Percentiles rank a stretch among this genome's conserved stretches.
Conservation (phyloP, 2,113 vertebrate genomes). For the Seriola dumerili region DNA sequence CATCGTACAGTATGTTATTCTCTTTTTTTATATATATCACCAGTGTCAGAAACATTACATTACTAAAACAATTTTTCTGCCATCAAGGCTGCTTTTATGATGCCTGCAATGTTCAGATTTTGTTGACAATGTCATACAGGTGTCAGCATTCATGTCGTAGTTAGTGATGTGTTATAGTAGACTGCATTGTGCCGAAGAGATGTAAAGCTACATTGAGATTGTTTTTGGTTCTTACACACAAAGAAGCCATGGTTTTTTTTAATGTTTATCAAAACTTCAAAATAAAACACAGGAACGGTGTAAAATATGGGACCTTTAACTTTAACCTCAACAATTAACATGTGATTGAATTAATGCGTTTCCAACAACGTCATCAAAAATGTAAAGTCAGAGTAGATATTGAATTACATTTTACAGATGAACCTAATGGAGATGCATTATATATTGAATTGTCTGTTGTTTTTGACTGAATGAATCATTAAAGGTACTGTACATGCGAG, state of each 20-base stretch:
- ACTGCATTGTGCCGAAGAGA: neutral
- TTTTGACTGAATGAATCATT: neutral
- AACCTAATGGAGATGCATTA: too few relatives aligned
- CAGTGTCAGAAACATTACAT: neutral
- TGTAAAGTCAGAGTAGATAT: too few relatives aligned
- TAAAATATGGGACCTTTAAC: too few relatives aligned
- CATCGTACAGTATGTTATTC: neutral
- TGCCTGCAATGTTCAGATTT: neutral
- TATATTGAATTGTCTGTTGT: neutral
- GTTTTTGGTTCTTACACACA: too few relatives aligned
- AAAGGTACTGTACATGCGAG: neutral
- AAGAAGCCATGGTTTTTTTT: too few relatives aligned
- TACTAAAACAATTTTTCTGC: neutral
- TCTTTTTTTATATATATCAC: neutral
- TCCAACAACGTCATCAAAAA: too few relatives aligned
- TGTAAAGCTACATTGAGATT: too few relatives aligned
- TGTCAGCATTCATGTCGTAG: neutral
- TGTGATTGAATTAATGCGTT: too few relatives aligned
- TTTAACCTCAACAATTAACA: too few relatives aligned
- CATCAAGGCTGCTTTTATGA: neutral
- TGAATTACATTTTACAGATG: too few relatives aligned
- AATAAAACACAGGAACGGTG: too few relatives aligned
- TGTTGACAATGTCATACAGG: neutral
- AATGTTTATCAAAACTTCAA: too few relatives aligned
- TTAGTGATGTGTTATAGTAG: neutral